Base-by-base conservation (phyloP, 1,140 invertebrate genomes). In the Pseudomyrmex sp. region DNA sequence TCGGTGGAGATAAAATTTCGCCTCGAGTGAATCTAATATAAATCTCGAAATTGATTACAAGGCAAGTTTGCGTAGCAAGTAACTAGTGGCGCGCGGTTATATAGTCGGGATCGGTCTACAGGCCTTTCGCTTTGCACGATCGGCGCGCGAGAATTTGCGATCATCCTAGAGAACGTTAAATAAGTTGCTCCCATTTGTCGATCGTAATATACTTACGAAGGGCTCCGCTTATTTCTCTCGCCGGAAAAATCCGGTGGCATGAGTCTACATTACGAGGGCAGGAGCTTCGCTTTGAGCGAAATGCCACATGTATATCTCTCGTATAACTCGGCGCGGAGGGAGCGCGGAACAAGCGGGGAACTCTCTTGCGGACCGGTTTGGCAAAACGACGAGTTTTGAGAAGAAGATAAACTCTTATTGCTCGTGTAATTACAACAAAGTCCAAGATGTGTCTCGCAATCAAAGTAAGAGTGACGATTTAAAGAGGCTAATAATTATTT, bases 1-100 rank as follows among this genome's bases (percentile, higher is more conserved):
- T 76, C 74, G 48, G 74, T 66, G 50, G 48, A 80, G 76, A 80
- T 80, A 80, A 59, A 72, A 80, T 80, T 72, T 72, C 12, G 76
- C 66, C 66, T 10, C 66, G 76, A 70, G 66, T 48, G 76, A n/a
- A 70, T 80, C 76, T 80, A 80, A 80, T 80, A 80, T 80, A 80
- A 80, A 80, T 80, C 76, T 80, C 66, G 76, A 80, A 80, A 80
- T 80, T 80, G 76, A 80, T 80, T 80, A 80, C 70, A 80, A 80
- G 76, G 76, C 76, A 80, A 66, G 66, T 72, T 80, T 59, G 76
- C 66, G 76, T 58, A 80, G 56, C 59, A 56, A 80, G 76, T 80
- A 80, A 70, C 76, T 59, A 48, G 76, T 72, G 44, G 76, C 66
- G 66, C 59, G 66, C 59, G 54, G 54, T 20, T 72, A 69, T 46